Percentiles rank a stretch among this genome's conserved stretches.
These are phyloP conservation scores for Otocyon megalotis DNA, from an alignment of 2,113 vertebrate genomes.

Conservation along the genomic window DNA sequence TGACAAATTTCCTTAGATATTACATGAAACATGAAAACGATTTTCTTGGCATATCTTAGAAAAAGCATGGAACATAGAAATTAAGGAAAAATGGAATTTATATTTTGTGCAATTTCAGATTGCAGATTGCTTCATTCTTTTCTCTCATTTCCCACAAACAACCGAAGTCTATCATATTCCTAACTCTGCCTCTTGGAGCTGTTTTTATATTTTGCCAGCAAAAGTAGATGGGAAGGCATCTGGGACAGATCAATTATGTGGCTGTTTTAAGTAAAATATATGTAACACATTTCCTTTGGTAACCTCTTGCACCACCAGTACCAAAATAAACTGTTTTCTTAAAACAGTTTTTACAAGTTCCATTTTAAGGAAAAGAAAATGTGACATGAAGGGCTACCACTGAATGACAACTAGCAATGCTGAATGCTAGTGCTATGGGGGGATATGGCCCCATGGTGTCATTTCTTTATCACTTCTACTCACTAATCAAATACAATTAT, in stretches of 20 bases:
- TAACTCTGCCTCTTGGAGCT: neutral
- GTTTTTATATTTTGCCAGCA: neutral
- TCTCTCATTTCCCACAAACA: neutral
- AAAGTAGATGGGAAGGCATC: neutral
- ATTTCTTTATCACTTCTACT: neutral
- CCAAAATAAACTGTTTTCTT: neutral
- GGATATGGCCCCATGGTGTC: neutral
- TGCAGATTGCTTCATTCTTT: neutral
- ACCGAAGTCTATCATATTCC: neutral
- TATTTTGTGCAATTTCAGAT: constrained; percentile 31
- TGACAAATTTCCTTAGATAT: constrained; percentile 5
- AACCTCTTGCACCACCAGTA: neutral
- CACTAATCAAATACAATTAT: neutral
- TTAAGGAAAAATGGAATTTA: neutral
- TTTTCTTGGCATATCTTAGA: neutral
- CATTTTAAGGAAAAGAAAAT: neutral
- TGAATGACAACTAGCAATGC: neutral
- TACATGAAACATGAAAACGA: neutral
- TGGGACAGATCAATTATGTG: neutral
- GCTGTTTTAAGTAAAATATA: constrained; percentile 20
- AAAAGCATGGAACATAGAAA: neutral
- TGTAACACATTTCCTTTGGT: neutral
- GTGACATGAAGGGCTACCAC: neutral
- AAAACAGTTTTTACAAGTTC: neutral
- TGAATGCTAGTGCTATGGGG: neutral